Percentiles rank a stretch among this genome's conserved stretches.
These are phyloP conservation scores for Augochlora pura DNA, from an alignment of 1,140 invertebrate species.

Conservation along the genomic window DNA sequence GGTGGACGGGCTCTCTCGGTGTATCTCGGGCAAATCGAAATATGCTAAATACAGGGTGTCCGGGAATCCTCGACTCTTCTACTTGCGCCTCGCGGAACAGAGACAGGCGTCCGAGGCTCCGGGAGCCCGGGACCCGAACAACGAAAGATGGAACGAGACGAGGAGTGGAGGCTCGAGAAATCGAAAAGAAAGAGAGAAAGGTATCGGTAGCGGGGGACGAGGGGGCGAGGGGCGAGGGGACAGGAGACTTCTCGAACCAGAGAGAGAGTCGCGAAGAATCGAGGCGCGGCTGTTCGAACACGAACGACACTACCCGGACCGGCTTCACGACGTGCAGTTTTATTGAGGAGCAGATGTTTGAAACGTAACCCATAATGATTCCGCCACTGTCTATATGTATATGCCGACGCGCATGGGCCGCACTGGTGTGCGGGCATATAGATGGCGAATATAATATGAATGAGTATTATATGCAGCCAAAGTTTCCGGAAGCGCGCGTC, in stretches of 20 bases:
- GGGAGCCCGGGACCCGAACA: too few relatives aligned
- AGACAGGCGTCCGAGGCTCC: neutral
- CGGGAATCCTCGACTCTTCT: constrained; percentile 45
- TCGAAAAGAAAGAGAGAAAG: too few relatives aligned
- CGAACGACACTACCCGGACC: constrained; percentile 66
- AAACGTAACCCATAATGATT: constrained; percentile 51
- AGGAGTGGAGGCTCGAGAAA: neutral
- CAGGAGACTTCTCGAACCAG: too few relatives aligned
- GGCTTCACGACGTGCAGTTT: constrained; percentile 57
- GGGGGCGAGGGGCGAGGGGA: too few relatives aligned
- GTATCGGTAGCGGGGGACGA: neutral
- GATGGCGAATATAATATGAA: too few relatives aligned
- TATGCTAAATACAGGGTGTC: constrained; percentile 60
- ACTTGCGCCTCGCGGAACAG: neutral
- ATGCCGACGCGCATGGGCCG: too few relatives aligned
- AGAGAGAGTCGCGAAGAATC: constrained; percentile 22
- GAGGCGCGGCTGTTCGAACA: constrained; percentile 53
- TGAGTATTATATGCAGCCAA: too few relatives aligned
- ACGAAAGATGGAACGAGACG: too few relatives aligned
- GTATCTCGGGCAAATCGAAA: constrained; percentile 62
- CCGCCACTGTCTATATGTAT: neutral
- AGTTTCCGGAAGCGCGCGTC: too few relatives aligned
- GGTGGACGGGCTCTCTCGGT: constrained; percentile 38
- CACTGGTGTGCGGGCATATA: too few relatives aligned
- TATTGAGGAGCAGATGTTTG: constrained; percentile 51